Conservation (phyloP, 2,888 invertebrate genomes). For the Podabrus alpinus region DNA sequence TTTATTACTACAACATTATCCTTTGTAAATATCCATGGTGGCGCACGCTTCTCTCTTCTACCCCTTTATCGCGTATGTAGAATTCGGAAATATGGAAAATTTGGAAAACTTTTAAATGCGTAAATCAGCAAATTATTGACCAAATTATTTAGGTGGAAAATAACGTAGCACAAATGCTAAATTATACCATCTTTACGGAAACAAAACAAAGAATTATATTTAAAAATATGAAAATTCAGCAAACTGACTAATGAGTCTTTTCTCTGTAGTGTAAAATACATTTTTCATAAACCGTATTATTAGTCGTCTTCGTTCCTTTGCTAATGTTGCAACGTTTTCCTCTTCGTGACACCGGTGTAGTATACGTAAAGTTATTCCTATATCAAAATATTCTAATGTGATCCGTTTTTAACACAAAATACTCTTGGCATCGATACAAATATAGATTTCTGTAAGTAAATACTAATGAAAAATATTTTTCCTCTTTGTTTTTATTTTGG, state of each 20-base stretch:
- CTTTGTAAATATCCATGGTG: background rate
- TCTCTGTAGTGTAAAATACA: background rate
- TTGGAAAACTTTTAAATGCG: background rate
- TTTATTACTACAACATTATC: constrained; percentile 3
- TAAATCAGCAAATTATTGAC: background rate
- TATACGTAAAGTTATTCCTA: constrained; percentile 3
- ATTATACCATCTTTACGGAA: constrained; percentile 15
- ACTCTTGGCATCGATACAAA: constrained; percentile 33
- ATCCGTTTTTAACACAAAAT: constrained; percentile 28
- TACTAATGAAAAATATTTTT: constrained; percentile 4
- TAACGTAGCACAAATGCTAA: background rate
- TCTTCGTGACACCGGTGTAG: background rate
- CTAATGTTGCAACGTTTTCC: background rate
- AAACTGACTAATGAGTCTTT: constrained; percentile 26
- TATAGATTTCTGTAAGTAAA: constrained; percentile 32
- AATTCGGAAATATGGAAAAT: background rate
- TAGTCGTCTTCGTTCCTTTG: background rate
- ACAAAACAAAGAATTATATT: constrained; percentile 22
- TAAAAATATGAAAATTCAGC: constrained; percentile 24
- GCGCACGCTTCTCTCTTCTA: background rate
- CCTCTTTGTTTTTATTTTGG: background rate
- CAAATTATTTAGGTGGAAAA: background rate
- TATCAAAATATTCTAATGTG: constrained; percentile 18
- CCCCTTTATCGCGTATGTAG: background rate
- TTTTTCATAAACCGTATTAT: background rate